These are phyloP conservation scores for Poeciliopsis gracilis DNA, from an alignment of 2,797 vertebrate species.

Conservation along the genomic window DNA sequence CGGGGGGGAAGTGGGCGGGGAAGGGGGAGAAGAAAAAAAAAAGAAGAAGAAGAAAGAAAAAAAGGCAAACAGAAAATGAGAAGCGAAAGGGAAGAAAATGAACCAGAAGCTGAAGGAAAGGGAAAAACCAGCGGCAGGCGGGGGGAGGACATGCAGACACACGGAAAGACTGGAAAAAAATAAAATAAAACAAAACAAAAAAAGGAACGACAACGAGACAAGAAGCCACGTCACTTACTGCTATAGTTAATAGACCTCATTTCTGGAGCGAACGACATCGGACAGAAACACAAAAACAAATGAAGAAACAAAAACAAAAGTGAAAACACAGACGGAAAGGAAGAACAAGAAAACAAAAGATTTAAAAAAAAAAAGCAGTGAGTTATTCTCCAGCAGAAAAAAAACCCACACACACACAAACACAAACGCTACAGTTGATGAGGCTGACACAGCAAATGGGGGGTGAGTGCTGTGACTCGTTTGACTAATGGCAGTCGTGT, in stretches of 20 bases:
- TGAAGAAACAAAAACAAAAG: conserved; percentile 5
- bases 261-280: conserved; percentile 76
- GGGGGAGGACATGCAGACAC: conserved; percentile 71
- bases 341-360: conserved; percentile 58
- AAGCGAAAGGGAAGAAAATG: conserved; percentile 46
- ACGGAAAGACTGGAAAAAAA: conserved; percentile 41
- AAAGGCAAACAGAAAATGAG: conserved; percentile 12
- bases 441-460: conserved; percentile 68
- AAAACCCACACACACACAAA: conserved; percentile 38
- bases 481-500: conserved; percentile 61
- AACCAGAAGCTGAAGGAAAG: conserved; percentile 62
- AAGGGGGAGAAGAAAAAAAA: not conserved
- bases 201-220: conserved; percentile 69
- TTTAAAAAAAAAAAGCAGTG: conserved; percentile 72
- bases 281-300: conserved; percentile 65
- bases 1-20: not conserved
- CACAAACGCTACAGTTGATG: conserved; percentile 56
- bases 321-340: conserved; percentile 14
- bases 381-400: conserved; percentile 76
- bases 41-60: conserved; percentile 6
- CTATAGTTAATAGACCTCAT: conserved; percentile 82
- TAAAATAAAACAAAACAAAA: not conserved
- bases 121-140: conserved; percentile 57
- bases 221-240: conserved; percentile 82
- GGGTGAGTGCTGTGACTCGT: conserved; percentile 59